Base-by-base conservation (phyloP, 2,888 invertebrate genomes). In the Ctenicera cuprea region DNA sequence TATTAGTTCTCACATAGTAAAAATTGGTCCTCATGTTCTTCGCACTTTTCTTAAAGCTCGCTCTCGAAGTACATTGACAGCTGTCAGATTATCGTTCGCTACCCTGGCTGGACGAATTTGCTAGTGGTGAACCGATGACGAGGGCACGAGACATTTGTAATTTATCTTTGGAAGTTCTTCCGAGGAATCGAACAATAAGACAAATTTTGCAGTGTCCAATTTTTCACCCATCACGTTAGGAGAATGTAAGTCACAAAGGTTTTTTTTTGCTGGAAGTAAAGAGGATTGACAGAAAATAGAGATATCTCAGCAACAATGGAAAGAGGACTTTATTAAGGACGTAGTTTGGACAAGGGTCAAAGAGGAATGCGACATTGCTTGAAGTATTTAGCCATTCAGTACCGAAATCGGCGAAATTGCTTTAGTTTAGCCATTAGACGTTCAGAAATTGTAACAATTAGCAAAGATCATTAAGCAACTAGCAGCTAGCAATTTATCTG, bases 41-140 rank as follows among this genome's bases (percentile, higher is more conserved):
- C 16, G 7, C 9, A 20, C 18, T 38, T 41, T 20, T 38, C 59
- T 59, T 59, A 41, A 59, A 59, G 59, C 16, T n/a, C 18, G 9
- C 20, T 14, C 16, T 59, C 41, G 18, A 59, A 37, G 20, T 20
- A 22, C 20, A 38, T 41, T 38, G 59, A 59, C 59, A 59, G 38
- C 38, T 59, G 59, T 59, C 59, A 59, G 59, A 59, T 59, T 59
- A 59, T 59, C 59, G 16, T 16, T 59, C 20, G 18, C 20, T 1
- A 11, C n/a, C 12, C 12, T 41, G 59, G 38, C 41, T 59, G 38
- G 59, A 33, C 59, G 59, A 18, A 33, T 38, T 59, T 20, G 18
- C 20, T 33, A 54, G 54, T 9, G 30, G 14, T 1, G 14, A 30
- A 30, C 30, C 30, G 22, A 14, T 7, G 30, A 54, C 30, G 33